Percentiles rank a stretch among this genome's conserved stretches.
phyloP scores from a whole-genome alignment of 2,888 invertebrate genomes.

The Cheilosia scutellata region DNA sequence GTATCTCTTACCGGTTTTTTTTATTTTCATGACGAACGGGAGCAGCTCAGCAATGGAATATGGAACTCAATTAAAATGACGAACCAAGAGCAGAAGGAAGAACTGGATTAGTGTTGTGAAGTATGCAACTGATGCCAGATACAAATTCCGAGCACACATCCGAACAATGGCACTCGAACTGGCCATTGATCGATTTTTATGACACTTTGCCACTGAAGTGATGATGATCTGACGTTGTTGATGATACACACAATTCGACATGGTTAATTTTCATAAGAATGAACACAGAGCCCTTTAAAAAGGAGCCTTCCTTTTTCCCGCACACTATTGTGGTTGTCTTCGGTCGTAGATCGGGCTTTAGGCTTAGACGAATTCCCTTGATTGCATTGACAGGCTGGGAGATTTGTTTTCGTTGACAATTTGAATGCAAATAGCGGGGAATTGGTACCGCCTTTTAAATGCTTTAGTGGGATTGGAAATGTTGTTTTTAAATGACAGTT shows the following conservation, averaged over 20 bases:
- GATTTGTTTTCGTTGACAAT: conserved; percentile 64
- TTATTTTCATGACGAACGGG: conserved; percentile 35
- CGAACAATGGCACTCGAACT: too few species aligned
- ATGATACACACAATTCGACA: conserved; percentile 65
- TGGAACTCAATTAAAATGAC: not conserved
- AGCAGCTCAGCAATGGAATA: too few species aligned
- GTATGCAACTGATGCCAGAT: too few species aligned
- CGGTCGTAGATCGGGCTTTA: conserved; percentile 60
- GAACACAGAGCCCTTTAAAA: conserved; percentile 16
- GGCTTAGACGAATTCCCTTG: conserved; percentile 27
- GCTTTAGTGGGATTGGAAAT: too few species aligned
- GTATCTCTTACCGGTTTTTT: conserved; percentile 45
- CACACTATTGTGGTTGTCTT: too few species aligned
- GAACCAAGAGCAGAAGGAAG: not conserved
- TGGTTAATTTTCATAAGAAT: conserved; percentile 71
- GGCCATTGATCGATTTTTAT: conserved; percentile 72
- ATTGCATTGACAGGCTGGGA: too few species aligned
- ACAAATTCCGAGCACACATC: conserved; percentile 47
- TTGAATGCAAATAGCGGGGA: conserved; percentile 52
- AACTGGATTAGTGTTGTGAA: not conserved
- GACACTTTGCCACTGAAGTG: conserved; percentile 63
- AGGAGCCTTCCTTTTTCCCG: too few species aligned
- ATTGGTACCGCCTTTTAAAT: conserved; percentile 50
- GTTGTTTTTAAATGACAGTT: conserved; percentile 17
- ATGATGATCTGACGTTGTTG: conserved; percentile 69